Evolutionary conservation across 2,888 invertebrate genomes (phyloP), one percentile per base, ranked within the genome.

Genomic region (Uloborus plumipes): DNA sequence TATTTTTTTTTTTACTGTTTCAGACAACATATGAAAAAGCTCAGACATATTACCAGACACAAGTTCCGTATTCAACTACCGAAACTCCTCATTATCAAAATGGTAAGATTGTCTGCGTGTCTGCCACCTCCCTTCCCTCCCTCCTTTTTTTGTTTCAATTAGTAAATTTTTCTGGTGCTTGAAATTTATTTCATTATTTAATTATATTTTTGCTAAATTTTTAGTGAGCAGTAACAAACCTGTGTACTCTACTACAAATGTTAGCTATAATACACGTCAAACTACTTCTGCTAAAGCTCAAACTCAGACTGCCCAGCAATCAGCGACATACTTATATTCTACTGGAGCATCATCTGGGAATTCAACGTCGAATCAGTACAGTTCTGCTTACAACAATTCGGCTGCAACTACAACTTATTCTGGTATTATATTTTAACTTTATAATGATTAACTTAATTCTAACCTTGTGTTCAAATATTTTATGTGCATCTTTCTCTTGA

Each of bases 41-140:
- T 87, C 94, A 95, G 90, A 93, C 94, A 1, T 94, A 93, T 84
- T 94, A 95, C 89, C 93, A 94, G 86, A 93, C 94, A n/a, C 92
- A 87, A 75, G 88, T 89, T 16, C 87, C 88, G 6, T 93, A 93
- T 88, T 92, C 93, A 13, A 91, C 92, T 49, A 91, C 92, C 18
- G 93, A 89, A 59, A 88, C 88, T 13, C 73, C 77, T 53, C 89
- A 89, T 84, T 89, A 90, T 86, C 89, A 89, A 87, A 87, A 87
- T 84, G 87, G 88, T 88, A 85, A 86, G 66, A 39, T 13, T 13
- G 31, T 9, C 49, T 58, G 15, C 39, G n/a, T n/a, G n/a, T n/a
- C n/a, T n/a, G n/a, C n/a, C n/a, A n/a, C 16, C 20, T 50, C 26
- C 26, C 26, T 4, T 4, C 26, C 26, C 26, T 4, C 26, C 26